Base-by-base conservation (phyloP, 2,888 invertebrate species). In the Plusia festucae region DNA sequence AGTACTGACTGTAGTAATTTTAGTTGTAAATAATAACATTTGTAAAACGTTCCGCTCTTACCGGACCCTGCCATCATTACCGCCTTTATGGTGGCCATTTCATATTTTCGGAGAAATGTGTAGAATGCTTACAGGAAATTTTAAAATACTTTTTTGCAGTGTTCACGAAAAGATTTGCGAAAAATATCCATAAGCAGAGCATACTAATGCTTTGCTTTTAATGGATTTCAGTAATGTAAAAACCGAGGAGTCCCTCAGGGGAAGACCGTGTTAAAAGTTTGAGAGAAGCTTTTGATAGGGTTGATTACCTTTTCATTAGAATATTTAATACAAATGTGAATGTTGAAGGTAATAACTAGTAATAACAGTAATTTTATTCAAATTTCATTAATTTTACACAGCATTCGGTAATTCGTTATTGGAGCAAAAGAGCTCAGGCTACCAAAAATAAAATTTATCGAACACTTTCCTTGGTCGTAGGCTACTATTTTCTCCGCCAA, bases 401-500 rank as follows among this genome's bases (percentile, higher is more conserved):
- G 46, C 16, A 16, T 27, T 30, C 55, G 20, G 0, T 30, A 58
- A 46, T n/a, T 53, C 18, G 53, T 20, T 55, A 54, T 22, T 30
- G 8, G 51, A 51, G 22, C 24, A 13, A 49, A n/a, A n/a, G 7
- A 53, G 20, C 7, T 51, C 16, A 22, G 49, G 46, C 22, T 49
- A 57, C 46, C 18, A 51, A 44, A 60, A 75, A 70, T 34, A 78
- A 68, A 76, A 53, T 59, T 59, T 68, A 51, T 69, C 55, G 20
- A 68, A 65, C 65, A 65, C 60, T 76, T 81, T 73, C 69, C 69
- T 68, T 65, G 68, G 64, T 62, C 53, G 70, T 78, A 78, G 70
- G 72, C 73, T 75, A 80, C 81, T 83, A 81, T 82, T 84, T 86
- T 83, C 82, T 77, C 65, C 68, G 68, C 70, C 82, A 78, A 88